These are phyloP conservation scores for Hyposmocoma kahamanoa DNA, from an alignment of 1,140 invertebrate genomes.

Conservation along the genomic window DNA sequence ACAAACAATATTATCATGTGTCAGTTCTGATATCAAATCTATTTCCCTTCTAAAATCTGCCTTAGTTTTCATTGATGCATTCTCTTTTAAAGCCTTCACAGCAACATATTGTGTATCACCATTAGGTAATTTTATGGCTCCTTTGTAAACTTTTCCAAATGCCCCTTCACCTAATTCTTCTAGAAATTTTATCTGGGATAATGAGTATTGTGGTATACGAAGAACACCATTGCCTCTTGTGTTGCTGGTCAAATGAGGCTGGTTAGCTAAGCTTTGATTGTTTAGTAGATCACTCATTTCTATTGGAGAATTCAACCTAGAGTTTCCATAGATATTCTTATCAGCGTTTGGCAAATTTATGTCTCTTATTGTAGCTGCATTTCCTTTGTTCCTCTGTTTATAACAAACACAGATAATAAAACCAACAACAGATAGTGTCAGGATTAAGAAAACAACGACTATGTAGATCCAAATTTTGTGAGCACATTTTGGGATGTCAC, in stretches of 20 bases:
- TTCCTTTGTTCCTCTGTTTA: conserved; percentile 72
- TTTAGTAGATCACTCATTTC: conserved; percentile 86
- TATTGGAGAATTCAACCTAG: conserved; percentile 79
- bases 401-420: conserved; percentile 70
- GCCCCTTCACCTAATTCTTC: conserved; percentile 97
- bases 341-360: conserved; percentile 81
- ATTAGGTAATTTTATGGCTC: conserved; percentile 85
- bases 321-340: conserved; percentile 85
- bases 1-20: conserved; percentile 97
- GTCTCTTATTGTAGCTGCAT: conserved; percentile 77
- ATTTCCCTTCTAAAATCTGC: conserved; percentile 94
- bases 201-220: conserved; percentile 81
- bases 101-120: conserved; percentile 87
- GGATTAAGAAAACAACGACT: conserved; percentile 60
- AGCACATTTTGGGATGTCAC: conserved; percentile 89
- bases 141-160: conserved; percentile 97
- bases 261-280: conserved; percentile 67
- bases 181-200: conserved; percentile 89
- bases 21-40: conserved; percentile 93
- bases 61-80: conserved; percentile 92
- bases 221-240: conserved; percentile 74
- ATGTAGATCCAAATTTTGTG: conserved; percentile 79
- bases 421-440: conserved; percentile 42
- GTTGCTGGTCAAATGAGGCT: conserved; percentile 70
- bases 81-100: conserved; percentile 95